phyloP scores from a whole-genome alignment of 2,797 vertebrate species.

The Pagetopsis macropterus region DNA sequence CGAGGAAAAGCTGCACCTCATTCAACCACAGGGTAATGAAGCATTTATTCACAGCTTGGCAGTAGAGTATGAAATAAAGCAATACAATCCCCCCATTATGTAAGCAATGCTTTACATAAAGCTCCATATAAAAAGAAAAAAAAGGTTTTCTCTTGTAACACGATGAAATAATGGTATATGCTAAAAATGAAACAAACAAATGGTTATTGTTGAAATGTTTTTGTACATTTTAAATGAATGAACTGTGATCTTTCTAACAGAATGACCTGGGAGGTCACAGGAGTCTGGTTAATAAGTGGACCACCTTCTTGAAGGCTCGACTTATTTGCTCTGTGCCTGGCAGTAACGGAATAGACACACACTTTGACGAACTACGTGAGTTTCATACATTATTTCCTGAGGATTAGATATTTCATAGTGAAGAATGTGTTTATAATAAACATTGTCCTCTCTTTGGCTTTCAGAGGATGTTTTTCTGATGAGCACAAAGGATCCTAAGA shows the following conservation, averaged over 20 bases:
- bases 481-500: constrained; percentile 98
- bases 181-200: not conserved
- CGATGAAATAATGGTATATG: not conserved
- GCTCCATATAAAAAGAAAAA: not conserved
- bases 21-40: constrained; percentile 17
- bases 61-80: constrained; percentile 4
- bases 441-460: constrained; percentile 35
- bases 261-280: constrained; percentile 98
- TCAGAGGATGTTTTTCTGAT: constrained; percentile 89
- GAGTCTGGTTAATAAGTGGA: constrained; percentile 99
- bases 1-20: not conserved
- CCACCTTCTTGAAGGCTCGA: constrained; percentile 97
- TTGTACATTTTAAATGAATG: not conserved
- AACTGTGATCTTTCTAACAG: constrained; percentile 76
- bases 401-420: not conserved
- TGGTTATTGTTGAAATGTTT: not conserved
- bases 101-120: not conserved
- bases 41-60: constrained; percentile 5
- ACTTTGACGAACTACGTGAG: constrained; percentile 98
- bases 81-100: not conserved
- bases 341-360: constrained; percentile 96
- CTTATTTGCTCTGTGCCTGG: constrained; percentile 96
- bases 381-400: not conserved
- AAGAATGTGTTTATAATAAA: not conserved
- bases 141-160: not conserved